A percentile compares a stretch with the other conserved stretches of the same genome.
Conservation (phyloP, 2,113 vertebrate genomes). For the Regulus satrapa region DNA sequence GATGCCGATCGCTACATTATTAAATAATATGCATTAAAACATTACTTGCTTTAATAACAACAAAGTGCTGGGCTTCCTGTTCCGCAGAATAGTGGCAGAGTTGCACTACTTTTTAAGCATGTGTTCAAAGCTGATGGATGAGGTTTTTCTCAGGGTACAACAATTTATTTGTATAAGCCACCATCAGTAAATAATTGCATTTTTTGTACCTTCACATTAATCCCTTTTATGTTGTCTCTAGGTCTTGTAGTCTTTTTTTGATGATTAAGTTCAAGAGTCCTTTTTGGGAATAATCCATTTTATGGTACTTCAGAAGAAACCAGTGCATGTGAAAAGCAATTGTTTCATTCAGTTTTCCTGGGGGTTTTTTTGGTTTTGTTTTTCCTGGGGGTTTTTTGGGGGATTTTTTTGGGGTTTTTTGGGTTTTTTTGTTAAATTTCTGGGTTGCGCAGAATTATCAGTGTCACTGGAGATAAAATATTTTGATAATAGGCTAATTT, state of each 20-base stretch:
- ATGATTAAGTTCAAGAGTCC: background rate
- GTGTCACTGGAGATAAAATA: background rate
- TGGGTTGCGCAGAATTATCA: background rate
- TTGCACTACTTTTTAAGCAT: background rate
- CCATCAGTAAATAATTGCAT: background rate
- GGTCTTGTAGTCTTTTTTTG: background rate
- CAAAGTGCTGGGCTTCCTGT: background rate
- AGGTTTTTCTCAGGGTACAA: background rate
- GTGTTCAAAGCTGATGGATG: background rate
- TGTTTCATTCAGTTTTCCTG: background rate
- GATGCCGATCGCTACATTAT: background rate
- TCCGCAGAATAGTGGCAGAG: background rate
- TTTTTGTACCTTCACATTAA: background rate
- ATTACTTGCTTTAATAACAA: background rate
- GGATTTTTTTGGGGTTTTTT: no score
- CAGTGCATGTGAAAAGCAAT: background rate
- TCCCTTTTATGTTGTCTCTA: background rate
- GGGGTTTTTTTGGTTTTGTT: background rate
- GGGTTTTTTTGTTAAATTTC: no score
- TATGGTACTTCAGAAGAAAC: background rate
- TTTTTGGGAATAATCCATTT: background rate
- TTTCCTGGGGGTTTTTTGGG: background rate
- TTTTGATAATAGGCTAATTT: background rate
- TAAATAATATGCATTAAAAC: background rate
- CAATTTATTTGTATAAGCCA: background rate